phyloP scores from a whole-genome alignment of 2,113 vertebrate species.

The Coturnix japonica region DNA sequence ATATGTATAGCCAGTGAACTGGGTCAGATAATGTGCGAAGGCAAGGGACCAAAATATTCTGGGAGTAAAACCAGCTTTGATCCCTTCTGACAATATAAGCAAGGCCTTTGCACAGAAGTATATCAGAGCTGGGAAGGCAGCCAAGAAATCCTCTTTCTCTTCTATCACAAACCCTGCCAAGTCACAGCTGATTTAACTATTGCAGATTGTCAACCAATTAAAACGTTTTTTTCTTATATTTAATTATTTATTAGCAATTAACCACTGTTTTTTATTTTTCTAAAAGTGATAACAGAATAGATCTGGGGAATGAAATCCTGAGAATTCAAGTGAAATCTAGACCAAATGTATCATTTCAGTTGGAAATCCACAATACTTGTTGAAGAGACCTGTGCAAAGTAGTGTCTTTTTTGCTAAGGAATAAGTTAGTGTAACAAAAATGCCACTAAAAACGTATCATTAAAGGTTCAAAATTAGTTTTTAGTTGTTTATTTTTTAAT shows the following conservation, averaged over 20 bases:
- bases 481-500: neutral
- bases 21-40: slow-evolving; percentile 41
- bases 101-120: slow-evolving; percentile 30
- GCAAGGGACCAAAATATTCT: slow-evolving; percentile 46
- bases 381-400: neutral
- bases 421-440: neutral
- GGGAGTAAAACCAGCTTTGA: slow-evolving; percentile 49
- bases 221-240: neutral
- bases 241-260: neutral
- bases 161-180: slow-evolving; percentile 17
- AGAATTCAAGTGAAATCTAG: neutral
- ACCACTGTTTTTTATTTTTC: neutral
- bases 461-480: neutral
- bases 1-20: neutral
- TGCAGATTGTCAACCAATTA: neutral
- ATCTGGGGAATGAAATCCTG: neutral
- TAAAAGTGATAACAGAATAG: neutral
- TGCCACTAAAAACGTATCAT: neutral
- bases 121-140: slow-evolving; percentile 40
- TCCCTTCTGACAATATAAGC: slow-evolving; percentile 40
- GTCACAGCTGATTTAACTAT: neutral
- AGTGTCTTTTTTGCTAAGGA: neutral
- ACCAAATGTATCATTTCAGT: neutral
- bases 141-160: slow-evolving; percentile 14
- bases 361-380: neutral